These are phyloP conservation scores for Bombyx huttoni DNA, from an alignment of 2,888 invertebrate species.

Conservation along the genomic window DNA sequence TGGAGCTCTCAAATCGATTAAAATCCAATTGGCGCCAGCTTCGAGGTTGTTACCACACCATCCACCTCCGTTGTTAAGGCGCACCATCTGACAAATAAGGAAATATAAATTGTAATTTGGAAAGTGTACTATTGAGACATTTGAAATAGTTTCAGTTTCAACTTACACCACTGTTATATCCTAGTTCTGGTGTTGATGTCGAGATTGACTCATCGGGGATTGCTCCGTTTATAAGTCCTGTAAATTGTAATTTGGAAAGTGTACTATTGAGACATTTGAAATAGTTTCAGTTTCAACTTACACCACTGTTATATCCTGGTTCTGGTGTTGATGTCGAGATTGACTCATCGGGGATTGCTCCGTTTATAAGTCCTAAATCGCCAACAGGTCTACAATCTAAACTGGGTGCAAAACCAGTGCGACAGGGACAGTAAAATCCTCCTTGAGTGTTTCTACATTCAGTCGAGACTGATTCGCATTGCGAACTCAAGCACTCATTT, in stretches of 20 bases:
- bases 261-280: slow-evolving; percentile 9
- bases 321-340: slow-evolving; percentile 89
- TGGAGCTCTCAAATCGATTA: slow-evolving; percentile 89
- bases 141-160: slow-evolving; percentile 9
- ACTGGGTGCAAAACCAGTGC: slow-evolving; percentile 85
- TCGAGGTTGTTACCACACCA: slow-evolving; percentile 93
- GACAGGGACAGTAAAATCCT: slow-evolving; percentile 90
- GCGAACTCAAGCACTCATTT: slow-evolving; percentile 90
- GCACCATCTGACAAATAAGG: slow-evolving; percentile 76
- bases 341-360: slow-evolving; percentile 91
- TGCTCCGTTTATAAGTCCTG: slow-evolving; percentile 88
- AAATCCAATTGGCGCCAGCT: slow-evolving; percentile 90
- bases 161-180: slow-evolving; percentile 85
- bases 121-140: background rate
- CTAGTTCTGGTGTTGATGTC: slow-evolving; percentile 86
- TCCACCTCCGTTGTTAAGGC: slow-evolving; percentile 85
- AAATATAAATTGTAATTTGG: background rate
- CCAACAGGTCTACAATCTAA: slow-evolving; percentile 92
- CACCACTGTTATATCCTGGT: slow-evolving; percentile 85
- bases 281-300: slow-evolving; percentile 39
- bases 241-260: background rate
- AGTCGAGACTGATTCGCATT: slow-evolving; percentile 91
- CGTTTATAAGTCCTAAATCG: slow-evolving; percentile 89
- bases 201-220: slow-evolving; percentile 92
- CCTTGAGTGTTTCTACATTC: slow-evolving; percentile 92